Evolutionary conservation across 2,888 invertebrate species (phyloP), one percentile per base, ranked within the genome.

Genomic region (Saturnia pavonia): DNA sequence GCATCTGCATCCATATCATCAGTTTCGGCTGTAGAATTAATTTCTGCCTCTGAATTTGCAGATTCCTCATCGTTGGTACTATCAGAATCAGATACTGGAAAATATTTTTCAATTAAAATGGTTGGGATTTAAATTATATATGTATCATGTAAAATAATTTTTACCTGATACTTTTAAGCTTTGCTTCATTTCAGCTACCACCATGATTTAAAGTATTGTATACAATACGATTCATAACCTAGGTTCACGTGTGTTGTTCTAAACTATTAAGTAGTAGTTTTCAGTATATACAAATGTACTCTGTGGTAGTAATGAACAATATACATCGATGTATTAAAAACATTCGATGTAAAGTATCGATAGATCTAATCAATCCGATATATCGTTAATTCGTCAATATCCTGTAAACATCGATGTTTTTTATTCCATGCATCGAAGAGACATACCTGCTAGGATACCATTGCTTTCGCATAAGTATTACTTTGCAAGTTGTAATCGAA

Each of bases 141-240:
- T 57, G 12, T 25, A 51, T 25, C 34, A 34, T 34, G 3, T 34
- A 34, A 34, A 6, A 16, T 27, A 1, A 43, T 43, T 68, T 54
- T 77, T 82, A 90, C 91, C 85, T 72, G 88, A 85, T 27, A 91
- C 82, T 84, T 91, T 91, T 69, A 92, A 76, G 12, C 79, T 76
- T 19, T 88, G 82, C 77, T 90, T 82, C 89, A 91, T 92, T 69
- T 74, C 79, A 76, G 85, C 82, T 60, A 88, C 79, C 74, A 89
- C 85, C 91, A 90, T 91, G 75, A 51, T 76, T 54, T 48, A 22
- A 2, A 60, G 14, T 11, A 25, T 22, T 25, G 1, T 57, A 4
- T 57, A 22, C 16, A 2, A 25, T 27, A 60, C 27, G 6, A 60
- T 11, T 7, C 27, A 40, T 65, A 65, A 40, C 65, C 65, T 65